phyloP scores from a whole-genome alignment of 2,113 vertebrate species.

The Passer domesticus region DNA sequence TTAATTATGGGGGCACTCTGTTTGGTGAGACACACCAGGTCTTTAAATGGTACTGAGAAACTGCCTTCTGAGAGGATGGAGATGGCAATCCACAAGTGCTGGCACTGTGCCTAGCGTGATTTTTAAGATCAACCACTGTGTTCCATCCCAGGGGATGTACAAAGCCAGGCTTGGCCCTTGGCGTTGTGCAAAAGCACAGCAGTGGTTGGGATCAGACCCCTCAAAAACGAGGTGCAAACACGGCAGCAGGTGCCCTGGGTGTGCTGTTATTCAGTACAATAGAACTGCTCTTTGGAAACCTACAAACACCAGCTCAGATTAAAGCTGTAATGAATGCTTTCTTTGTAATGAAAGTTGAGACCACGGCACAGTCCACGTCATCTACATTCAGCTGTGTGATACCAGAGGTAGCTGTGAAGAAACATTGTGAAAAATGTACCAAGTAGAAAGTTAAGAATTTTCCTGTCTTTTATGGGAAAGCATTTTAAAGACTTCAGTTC shows the following conservation, averaged over 20 bases:
- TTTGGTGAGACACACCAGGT: background rate
- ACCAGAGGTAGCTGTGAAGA: background rate
- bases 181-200: rapidly evolving
- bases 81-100: background rate
- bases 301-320: rapidly evolving
- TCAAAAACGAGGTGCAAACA: background rate
- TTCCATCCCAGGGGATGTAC: background rate
- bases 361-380: background rate
- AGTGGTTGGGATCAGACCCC: background rate
- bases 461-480: background rate
- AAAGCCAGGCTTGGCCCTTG: background rate
- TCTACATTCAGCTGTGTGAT: background rate
- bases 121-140: rapidly evolving
- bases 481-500: background rate
- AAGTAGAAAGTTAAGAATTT: background rate
- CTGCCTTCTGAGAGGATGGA: background rate
- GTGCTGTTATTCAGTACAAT: no score
- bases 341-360: background rate
- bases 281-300: background rate
- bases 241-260: background rate
- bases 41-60: background rate
- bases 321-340: background rate
- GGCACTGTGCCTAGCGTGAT: background rate
- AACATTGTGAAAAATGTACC: background rate
- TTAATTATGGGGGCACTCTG: rapidly evolving